phyloP scores from a whole-genome alignment of 2,888 invertebrate genomes.

The Leucozona laternaria region DNA sequence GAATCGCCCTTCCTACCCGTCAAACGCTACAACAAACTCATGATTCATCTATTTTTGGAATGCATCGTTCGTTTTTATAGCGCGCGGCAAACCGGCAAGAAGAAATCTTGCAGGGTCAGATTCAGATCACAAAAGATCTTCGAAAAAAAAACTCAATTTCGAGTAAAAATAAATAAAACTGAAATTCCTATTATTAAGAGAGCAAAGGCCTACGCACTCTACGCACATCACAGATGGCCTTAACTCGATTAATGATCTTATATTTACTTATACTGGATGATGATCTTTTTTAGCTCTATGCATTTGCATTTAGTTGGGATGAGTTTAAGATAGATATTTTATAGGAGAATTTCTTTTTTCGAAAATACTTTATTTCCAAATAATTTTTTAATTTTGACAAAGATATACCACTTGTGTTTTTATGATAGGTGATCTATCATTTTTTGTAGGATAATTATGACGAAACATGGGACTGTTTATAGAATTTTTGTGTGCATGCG shows the following conservation, averaged over 20 bases:
- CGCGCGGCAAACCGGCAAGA: conserved; percentile 26
- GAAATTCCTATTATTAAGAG: conserved; percentile 57
- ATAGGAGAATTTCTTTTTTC: conserved; percentile 13
- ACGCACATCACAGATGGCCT: conserved; percentile 30
- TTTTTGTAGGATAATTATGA: background rate
- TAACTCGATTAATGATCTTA: conserved; percentile 52
- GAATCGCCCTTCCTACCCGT: conserved; percentile 40
- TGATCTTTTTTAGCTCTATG: conserved; percentile 25
- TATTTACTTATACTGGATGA: too few relatives aligned
- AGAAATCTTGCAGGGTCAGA: conserved; percentile 61
- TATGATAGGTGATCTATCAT: background rate
- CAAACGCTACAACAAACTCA: background rate
- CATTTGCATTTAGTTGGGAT: conserved; percentile 30
- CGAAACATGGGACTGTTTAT: background rate
- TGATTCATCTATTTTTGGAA: conserved; percentile 59
- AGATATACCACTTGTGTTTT: background rate
- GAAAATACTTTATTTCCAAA: conserved; percentile 32
- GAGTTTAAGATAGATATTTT: background rate
- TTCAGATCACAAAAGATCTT: conserved; percentile 50
- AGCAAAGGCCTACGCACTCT: conserved; percentile 57
- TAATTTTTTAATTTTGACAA: conserved; percentile 10
- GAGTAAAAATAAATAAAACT: conserved; percentile 58
- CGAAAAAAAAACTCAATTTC: conserved; percentile 22
- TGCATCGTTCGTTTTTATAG: conserved; percentile 6
- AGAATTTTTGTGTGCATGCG: background rate